Percentiles rank a stretch among this genome's conserved stretches.
Conservation (phyloP, 2,113 vertebrate genomes). For the Lota lota region DNA sequence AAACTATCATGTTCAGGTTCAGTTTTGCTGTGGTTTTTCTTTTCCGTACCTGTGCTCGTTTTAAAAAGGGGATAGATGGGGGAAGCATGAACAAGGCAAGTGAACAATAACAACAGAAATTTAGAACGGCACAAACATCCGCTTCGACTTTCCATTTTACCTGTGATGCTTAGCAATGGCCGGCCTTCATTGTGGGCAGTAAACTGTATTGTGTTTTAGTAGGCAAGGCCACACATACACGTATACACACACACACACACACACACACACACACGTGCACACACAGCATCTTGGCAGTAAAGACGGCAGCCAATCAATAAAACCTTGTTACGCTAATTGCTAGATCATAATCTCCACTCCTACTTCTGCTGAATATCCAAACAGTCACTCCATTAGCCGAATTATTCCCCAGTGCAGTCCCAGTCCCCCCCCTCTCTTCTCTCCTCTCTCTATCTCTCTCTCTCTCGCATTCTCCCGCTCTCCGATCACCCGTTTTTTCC, state of each 20-base stretch:
- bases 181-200: constrained; percentile 11
- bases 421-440: constrained; percentile 28
- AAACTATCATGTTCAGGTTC: constrained; percentile 23
- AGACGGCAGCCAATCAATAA: constrained; percentile 76
- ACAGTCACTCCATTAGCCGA: constrained; percentile 76
- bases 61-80: constrained; percentile 41
- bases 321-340: constrained; percentile 81
- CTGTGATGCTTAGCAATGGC: constrained; percentile 52
- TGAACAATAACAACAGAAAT: constrained; percentile 45
- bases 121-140: no score
- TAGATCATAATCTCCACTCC: constrained; percentile 77
- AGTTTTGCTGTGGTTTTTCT: constrained; percentile 30
- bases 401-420: constrained; percentile 72
- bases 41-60: constrained; percentile 31
- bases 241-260: constrained; percentile 1
- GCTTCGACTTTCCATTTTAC: constrained; percentile 25
- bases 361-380: constrained; percentile 77
- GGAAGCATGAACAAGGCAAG: constrained; percentile 32
- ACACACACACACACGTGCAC: constrained; percentile 1
- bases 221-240: constrained; percentile 37
- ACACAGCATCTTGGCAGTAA: constrained; percentile 64
- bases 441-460: constrained; percentile 9
- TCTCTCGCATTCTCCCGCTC: constrained; percentile 38
- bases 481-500: constrained; percentile 13
- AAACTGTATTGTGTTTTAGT: constrained; percentile 20